These are phyloP conservation scores for Melanophora roralis DNA, from an alignment of 2,888 invertebrate species.

Conservation along the genomic window DNA sequence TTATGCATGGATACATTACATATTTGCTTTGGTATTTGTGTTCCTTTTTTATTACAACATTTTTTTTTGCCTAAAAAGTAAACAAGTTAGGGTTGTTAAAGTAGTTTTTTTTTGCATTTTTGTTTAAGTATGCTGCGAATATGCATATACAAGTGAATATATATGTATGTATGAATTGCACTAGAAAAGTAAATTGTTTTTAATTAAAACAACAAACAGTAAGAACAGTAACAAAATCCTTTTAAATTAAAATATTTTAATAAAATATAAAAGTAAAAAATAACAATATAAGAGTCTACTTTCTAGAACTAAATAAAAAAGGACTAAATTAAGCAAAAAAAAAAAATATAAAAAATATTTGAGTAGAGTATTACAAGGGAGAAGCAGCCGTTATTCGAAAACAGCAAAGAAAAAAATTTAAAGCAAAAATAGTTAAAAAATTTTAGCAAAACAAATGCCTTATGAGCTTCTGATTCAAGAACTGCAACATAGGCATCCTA, in stretches of 20 bases:
- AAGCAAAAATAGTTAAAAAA: no score
- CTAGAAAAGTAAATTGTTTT: constrained; percentile 42
- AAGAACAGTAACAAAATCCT: constrained; percentile 23
- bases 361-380: not conserved
- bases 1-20: not conserved
- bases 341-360: constrained; percentile 12
- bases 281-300: not conserved
- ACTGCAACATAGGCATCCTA: no score
- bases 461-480: no score
- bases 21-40: not conserved
- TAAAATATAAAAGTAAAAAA: constrained; percentile 12
- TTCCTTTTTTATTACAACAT: not conserved
- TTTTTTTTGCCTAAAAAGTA: constrained; percentile 25
- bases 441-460: no score
- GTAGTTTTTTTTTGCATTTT: not conserved
- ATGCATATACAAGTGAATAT: not conserved
- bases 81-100: constrained; percentile 53
- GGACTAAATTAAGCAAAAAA: constrained; percentile 1
- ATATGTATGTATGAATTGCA: not conserved
- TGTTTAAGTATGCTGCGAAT: not conserved
- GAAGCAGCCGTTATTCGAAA: no score
- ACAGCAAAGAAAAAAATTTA: no score
- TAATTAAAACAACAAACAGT: constrained; percentile 50
- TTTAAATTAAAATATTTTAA: not conserved
- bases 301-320: constrained; percentile 8